Conservation (phyloP, 2,113 vertebrate genomes). For the Cyprinodon tularosa region DNA sequence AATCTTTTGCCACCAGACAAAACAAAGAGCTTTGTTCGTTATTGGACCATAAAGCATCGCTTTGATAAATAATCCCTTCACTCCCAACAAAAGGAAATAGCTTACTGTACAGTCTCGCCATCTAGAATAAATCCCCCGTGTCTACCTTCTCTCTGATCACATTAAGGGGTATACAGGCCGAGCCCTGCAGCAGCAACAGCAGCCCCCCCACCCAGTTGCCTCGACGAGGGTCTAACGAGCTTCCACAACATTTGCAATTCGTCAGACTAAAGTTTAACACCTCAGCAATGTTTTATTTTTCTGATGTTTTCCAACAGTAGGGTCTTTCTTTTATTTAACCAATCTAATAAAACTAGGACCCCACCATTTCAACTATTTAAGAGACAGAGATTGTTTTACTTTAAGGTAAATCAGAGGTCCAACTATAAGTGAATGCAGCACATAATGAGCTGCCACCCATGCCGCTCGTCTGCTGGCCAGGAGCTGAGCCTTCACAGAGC, state of each 20-base stretch:
- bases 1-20: constrained; percentile 69
- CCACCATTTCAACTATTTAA: too few species aligned
- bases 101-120: constrained; percentile 49
- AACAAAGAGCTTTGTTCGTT: constrained; percentile 68
- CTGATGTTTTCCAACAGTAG: neutral
- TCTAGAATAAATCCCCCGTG: constrained; percentile 27
- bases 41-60: constrained; percentile 45
- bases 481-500: too few species aligned
- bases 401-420: too few species aligned
- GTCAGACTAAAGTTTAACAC: constrained; percentile 20
- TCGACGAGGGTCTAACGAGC: constrained; percentile 9
- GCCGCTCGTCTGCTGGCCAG: too few species aligned
- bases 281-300: neutral
- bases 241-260: constrained; percentile 26
- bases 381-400: too few species aligned
- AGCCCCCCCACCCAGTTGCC: neutral
- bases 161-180: constrained; percentile 5
- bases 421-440: too few species aligned
- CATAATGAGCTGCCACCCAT: too few species aligned
- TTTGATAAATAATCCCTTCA: constrained; percentile 64
- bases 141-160: constrained; percentile 20
- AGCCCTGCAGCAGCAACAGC: neutral
- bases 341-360: too few species aligned
- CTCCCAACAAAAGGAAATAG: constrained; percentile 57
- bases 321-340: neutral